A percentile compares a stretch with the other conserved stretches of the same genome.
Conservation (phyloP, 2,113 vertebrate species). For the Balaeniceps rex region DNA sequence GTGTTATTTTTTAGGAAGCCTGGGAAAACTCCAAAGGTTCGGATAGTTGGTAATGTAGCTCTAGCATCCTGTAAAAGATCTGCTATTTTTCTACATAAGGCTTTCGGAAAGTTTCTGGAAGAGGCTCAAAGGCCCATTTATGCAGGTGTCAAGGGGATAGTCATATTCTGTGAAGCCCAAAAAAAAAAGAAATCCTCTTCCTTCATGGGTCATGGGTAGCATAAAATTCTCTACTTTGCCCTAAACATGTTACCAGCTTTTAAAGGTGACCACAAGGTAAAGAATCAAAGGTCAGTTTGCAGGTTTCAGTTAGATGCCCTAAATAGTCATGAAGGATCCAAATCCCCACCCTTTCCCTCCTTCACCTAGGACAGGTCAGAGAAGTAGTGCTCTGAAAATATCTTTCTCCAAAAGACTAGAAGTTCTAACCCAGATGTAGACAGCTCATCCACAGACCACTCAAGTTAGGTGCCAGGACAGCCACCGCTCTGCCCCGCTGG, state of each 20-base stretch:
- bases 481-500: background rate
- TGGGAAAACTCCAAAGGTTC: slow-evolving; percentile 1
- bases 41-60: background rate
- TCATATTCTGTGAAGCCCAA: background rate
- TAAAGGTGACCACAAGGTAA: background rate
- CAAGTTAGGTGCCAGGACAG: background rate
- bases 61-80: background rate
- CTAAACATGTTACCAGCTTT: background rate
- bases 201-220: background rate
- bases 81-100: background rate
- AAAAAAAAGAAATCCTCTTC: background rate
- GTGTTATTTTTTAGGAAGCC: background rate
- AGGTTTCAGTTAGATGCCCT: background rate
- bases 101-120: slow-evolving; percentile 22
- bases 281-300: background rate
- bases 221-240: background rate
- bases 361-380: background rate
- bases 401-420: background rate
- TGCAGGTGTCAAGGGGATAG: slow-evolving; percentile 10
- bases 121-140: background rate
- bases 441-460: background rate
- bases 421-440: background rate
- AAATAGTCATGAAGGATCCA: background rate
- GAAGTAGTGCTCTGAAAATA: background rate
- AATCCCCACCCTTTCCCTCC: background rate